Evolutionary conservation across 2,113 vertebrate species (phyloP).

Genomic region (Sphaerodactylus townsendi): DNA sequence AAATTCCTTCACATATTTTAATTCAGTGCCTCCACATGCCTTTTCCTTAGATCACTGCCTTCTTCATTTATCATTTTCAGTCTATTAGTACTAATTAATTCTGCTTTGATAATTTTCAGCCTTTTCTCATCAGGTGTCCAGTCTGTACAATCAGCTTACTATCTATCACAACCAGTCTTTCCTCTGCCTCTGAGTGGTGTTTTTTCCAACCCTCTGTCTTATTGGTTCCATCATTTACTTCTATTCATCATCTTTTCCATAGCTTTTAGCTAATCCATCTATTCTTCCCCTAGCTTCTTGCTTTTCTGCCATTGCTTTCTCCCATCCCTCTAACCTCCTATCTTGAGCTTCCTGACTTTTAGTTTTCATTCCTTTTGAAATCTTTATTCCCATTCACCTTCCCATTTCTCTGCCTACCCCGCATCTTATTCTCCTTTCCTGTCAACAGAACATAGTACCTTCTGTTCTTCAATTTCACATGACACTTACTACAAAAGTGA

Average conservation of each 20-base stretch:
- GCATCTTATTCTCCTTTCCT: neutral
- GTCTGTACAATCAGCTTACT: neutral
- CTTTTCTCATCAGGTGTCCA: neutral
- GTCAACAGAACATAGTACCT: too few species aligned
- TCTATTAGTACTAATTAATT: too few species aligned
- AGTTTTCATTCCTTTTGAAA: neutral
- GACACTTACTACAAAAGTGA: neutral
- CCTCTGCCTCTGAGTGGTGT: neutral
- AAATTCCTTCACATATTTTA: neutral
- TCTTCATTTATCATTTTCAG: neutral
- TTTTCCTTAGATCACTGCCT: neutral
- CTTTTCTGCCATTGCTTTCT: neutral
- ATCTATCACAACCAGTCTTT: neutral
- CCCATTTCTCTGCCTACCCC: neutral
- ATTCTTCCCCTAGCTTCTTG: neutral
- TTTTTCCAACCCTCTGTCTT: neutral
- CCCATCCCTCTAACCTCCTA: too few species aligned
- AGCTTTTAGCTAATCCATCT: neutral
- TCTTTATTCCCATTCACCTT: neutral
- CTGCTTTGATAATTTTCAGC: neutral
- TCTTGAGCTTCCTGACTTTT: neutral
- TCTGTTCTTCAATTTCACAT: too few species aligned
- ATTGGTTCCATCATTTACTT: neutral
- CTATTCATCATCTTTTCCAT: neutral
- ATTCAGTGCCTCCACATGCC: neutral